Base-by-base conservation (phyloP, 2,797 vertebrate genomes). In the Lacerta viridis region DNA sequence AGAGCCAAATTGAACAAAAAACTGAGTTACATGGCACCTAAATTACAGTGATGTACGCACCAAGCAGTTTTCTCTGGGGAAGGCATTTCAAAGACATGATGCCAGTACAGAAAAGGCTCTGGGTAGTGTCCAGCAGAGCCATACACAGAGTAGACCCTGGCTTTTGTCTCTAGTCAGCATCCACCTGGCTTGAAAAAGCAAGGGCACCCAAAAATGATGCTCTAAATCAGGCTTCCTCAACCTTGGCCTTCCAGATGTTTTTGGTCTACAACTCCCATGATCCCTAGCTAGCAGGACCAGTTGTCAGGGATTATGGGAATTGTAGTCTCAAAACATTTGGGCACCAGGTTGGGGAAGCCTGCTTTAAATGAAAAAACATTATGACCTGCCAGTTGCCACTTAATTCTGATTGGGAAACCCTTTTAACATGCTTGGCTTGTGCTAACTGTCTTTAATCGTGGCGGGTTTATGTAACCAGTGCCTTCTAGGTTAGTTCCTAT, bases 401-500 rank as follows among this genome's bases (percentile, higher is more conserved):
- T 77, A 10, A 55, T 41, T 88, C 33, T n/a, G 25, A 41, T 59
- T 84, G 77, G 27, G 76, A 13, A 84, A 61, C 78, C 55, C 5
- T 69, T 33, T 69, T 25, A 46, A 84, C 17, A 0, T 71, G 20
- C 23, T 78, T n/a, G 33, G 36, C 61, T 59, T 79, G 18, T 78
- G 43, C 39, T n/a, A 4, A 29, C 46, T 9, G 33, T 2, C 50
- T 77, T 71, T 77, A 39, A 18, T 13, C 0, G 41, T 79, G 68
- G 29, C 13, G 39, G 39, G 20, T 75, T 84, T 85, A 33, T 18
- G 25, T 41, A 78, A 50, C 79, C 18, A 93, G 91, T 92, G 88
- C 36, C 64, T 95, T 92, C 92, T 84, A 87, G 82, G 92, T 94
- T 84, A 90, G 69, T 88, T 80, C 23, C 13, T 46, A 72, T 33